Evolutionary conservation across 2,113 vertebrate species (phyloP), one percentile per base, ranked within the genome.

Genomic region (Crypturellus undulatus): DNA sequence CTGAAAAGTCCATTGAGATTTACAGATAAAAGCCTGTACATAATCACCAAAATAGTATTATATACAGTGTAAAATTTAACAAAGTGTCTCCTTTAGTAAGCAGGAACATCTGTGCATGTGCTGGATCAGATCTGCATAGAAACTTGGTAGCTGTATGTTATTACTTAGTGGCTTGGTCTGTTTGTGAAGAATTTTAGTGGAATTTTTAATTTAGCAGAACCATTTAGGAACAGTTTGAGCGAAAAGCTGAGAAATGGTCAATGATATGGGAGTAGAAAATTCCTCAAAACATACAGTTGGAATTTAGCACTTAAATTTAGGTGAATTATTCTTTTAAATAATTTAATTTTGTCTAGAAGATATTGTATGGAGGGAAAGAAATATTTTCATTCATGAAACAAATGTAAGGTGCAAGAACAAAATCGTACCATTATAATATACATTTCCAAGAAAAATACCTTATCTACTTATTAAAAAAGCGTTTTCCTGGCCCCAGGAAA

Each of bases 71-170:
- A 2, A 85, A 60, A 38, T 69, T n/a, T 2, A 32, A 36, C 5
- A 56, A 30, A 60, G 43, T 9, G 0, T 21, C 20, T 79, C 17
- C 6, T 49, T 68, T 92, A 59, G 20, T 22, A 64, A 59, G 22
- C 12, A 32, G 11, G 3, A 51, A 36, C 69, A n/a, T 56, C 2
- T 59, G 3, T 3, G 5, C 1, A 4, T 9, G 4, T 45, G 10
- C 49, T 51, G 40, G 18, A 75, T 4, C 3, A 60, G 43, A 87
- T 43, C 64, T 69, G 1, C 6, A 68, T 20, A 60, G n/a, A 60
- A 91, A 65, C 3, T 59, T 8, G 7, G 20, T 7, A 51, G 9
- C 1, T 36, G 2, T 25, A 6, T 21, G 4, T 56, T 28, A 28
- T 54, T 69, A 10, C 10, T 64, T 24, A 58, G 78, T 78, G 21